phyloP scores from a whole-genome alignment of 2,797 vertebrate species.

The Crenichthys baileyi region DNA sequence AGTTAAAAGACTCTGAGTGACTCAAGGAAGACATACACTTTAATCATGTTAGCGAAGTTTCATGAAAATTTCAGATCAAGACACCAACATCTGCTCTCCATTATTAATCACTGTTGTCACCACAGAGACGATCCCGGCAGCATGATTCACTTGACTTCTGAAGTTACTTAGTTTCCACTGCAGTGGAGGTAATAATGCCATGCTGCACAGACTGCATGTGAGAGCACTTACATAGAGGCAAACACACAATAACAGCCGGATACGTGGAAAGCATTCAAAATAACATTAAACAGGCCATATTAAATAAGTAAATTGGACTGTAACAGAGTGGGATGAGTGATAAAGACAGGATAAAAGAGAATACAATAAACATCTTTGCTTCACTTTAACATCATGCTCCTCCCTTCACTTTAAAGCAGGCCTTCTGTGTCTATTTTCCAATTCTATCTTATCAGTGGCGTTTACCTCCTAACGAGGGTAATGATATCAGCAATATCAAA shows the following conservation, averaged over 20 bases:
- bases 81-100: constrained; percentile 80
- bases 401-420: constrained; percentile 75
- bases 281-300: constrained; percentile 24
- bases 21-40: constrained; percentile 79
- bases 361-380: constrained; percentile 53
- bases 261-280: constrained; percentile 28
- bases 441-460: constrained; percentile 81
- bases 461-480: constrained; percentile 79
- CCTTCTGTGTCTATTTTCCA: constrained; percentile 74
- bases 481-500: constrained; percentile 78
- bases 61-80: constrained; percentile 80
- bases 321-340: constrained; percentile 36
- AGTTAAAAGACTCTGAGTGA: constrained; percentile 79
- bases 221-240: constrained; percentile 1
- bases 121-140: constrained; percentile 68
- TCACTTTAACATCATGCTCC: constrained; percentile 67
- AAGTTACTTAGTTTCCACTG: constrained; percentile 75
- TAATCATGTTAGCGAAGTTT: constrained; percentile 81
- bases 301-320: constrained; percentile 48
- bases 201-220: constrained; percentile 3
- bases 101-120: constrained; percentile 83
- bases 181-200: constrained; percentile 67
- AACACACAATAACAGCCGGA: constrained; percentile 12
- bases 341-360: constrained; percentile 61
- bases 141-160: constrained; percentile 74